Evolutionary conservation across 2,888 invertebrate genomes (phyloP).

Genomic region (Drosophila sordidula): DNA sequence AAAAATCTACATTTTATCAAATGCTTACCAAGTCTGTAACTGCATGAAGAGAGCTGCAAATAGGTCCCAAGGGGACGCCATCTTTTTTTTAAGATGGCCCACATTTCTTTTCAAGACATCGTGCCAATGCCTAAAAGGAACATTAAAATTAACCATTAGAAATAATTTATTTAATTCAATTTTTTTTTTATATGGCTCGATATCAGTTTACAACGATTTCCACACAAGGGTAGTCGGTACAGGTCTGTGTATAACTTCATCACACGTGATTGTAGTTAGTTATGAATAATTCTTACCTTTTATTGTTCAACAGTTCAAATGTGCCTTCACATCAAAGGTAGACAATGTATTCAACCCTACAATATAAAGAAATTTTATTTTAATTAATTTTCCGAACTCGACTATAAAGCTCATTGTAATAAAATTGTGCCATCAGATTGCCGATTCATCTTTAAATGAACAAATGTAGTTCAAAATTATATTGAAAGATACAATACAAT

Average conservation of each 20-base stretch:
- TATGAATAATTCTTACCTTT: constrained; percentile 18
- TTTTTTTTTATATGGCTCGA: neutral
- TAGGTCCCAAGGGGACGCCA: constrained; percentile 12
- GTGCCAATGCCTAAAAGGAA: constrained; percentile 10
- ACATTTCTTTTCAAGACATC: neutral
- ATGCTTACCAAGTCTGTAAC: constrained; percentile 12
- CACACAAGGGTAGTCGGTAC: constrained; percentile 58
- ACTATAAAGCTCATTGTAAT: neutral
- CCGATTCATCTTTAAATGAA: constrained; percentile 71
- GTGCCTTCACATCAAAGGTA: neutral
- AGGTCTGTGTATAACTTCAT: constrained; percentile 72
- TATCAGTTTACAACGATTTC: constrained; percentile 61
- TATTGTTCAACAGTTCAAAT: constrained; percentile 4
- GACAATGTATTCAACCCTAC: constrained; percentile 33
- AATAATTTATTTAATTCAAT: neutral
- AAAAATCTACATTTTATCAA: neutral
- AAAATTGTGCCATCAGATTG: constrained; percentile 67
- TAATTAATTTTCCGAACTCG: neutral
- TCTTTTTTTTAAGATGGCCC: constrained; percentile 7
- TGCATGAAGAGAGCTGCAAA: neutral
- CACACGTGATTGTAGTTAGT: constrained; percentile 10
- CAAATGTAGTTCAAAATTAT: constrained; percentile 62
- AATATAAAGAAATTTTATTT: constrained; percentile 14
- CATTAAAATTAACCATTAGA: neutral
- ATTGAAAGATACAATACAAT: constrained; percentile 67